Conservation (phyloP, 2,113 vertebrate species). For the Poicephalus meyeri region DNA sequence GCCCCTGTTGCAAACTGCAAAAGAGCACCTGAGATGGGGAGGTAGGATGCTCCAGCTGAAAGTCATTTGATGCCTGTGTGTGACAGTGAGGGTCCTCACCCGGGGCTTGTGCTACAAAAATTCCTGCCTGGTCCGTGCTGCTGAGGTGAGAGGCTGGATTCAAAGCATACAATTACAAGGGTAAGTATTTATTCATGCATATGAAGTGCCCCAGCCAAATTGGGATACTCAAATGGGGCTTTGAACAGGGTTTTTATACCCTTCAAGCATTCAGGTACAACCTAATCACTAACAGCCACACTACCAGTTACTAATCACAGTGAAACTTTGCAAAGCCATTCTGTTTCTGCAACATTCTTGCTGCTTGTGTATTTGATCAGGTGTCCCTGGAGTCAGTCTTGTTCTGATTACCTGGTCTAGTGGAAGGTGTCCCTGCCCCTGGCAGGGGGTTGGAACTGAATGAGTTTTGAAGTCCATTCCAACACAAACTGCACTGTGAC, state of each 20-base stretch:
- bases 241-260: neutral
- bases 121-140: rapidly evolving
- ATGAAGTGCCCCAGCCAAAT: neutral
- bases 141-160: rapidly evolving
- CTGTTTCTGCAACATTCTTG: neutral
- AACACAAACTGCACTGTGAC: neutral
- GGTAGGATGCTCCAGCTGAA: neutral
- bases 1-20: rapidly evolving
- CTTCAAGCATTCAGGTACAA: neutral
- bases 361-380: rapidly evolving
- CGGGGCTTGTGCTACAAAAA: rapidly evolving
- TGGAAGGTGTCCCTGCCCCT: neutral
- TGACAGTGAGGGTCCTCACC: neutral
- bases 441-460: neutral
- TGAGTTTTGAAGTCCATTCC: neutral
- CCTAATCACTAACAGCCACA: rapidly evolving
- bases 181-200: rapidly evolving
- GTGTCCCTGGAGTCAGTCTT: neutral
- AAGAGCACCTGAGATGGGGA: neutral
- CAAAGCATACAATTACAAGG: neutral
- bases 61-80: neutral
- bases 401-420: neutral
- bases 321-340: neutral
- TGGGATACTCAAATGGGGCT: rapidly evolving
- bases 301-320: too few relatives aligned